Evolutionary conservation across 2,888 invertebrate species (phyloP), one percentile per base, ranked within the genome.

Genomic region (Limnephilus lunatus): DNA sequence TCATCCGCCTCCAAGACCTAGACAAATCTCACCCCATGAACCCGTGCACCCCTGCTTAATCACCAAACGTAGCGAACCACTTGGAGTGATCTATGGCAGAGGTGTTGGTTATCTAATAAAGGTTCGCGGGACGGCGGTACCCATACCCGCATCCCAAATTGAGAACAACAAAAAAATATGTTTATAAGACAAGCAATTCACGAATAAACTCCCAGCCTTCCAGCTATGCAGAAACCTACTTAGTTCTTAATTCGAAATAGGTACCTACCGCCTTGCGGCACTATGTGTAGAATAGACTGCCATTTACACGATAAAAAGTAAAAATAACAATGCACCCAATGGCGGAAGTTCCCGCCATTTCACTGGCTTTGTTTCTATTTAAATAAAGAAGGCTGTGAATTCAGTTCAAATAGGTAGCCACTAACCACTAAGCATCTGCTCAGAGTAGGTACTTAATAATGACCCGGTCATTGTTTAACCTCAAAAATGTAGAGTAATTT

Each of bases 331-430:
- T 85, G 85, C 35, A 44, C 30, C 85, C n/a, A 85, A 85, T 44
- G n/a, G 85, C 85, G 85, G 85, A 85, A 85, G 44, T 85, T 85
- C 85, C 44, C 85, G 19, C 44, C 85, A 85, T 85, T 85, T 85
- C 85, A 85, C 85, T 11, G 39, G 14, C n/a, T 39, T 39, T 39
- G 32, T 85, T 44, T 35, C 32, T n/a, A n/a, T 85, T 44, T 85
- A 85, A 85, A 44, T 85, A 83, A 32, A 83, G 83, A 83, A 83
- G 83, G 83, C 83, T 83, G 85, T 85, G 85, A 85, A 85, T 85
- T 39, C 85, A 44, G 85, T 39, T 35, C 85, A 85, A 85, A 83
- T 83, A 35, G 83, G 31, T 83, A 68, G 53, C 83, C 83, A 83
- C n/a, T 82, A n/a, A 19, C 82, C 82, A 82, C 30, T 83, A 32